Base-by-base conservation (phyloP, 2,888 invertebrate species). In the Clepsis dumicolana region DNA sequence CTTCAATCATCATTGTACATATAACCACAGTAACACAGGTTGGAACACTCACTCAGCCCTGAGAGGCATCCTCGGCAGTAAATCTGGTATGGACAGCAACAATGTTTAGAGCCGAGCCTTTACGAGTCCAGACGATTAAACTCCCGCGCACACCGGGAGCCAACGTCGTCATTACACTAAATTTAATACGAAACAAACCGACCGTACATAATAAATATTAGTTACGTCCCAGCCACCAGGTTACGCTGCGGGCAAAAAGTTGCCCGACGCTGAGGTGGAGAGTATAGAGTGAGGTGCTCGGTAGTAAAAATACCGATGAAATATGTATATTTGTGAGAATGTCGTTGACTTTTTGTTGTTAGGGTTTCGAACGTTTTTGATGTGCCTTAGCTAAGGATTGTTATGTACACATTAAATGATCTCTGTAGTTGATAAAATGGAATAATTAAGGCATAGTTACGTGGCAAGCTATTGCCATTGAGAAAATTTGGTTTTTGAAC, bases 181-280 rank as follows among this genome's bases (percentile, higher is more conserved):
- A 88, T 87, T 88, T 86, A 81, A 88, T 88, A 87, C 80, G 89
- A 87, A 87, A 86, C 85, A 86, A 87, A 86, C 83, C 78, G 80
- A 80, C 81, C 85, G 48, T 48, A 48, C 21, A 48, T 48, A 48
- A 85, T 89, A 88, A 88, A 88, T 84, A 85, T 86, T 88, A 86
- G 88, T 89, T 86, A 86, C 83, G 85, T 80, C 77, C 77, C 81
- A 73, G 88, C 87, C 84, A 84, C 88, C 85, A 82, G 71, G 86
- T 87, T 89, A 89, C 88, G 88, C 87, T 80, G 83, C 75, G 78
- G 75, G 77, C 78, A 82, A 82, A 83, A 83, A 80, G 79, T 74
- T 50, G 60, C 44, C 24, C 53, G 64, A 41, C 25, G 44, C n/a
- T n/a, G n/a, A n/a, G n/a, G n/a, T n/a, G n/a, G n/a, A n/a, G n/a